A percentile compares a stretch with the other conserved stretches of the same genome.
Conservation (phyloP, 1,140 invertebrate species). For the silkworm (Bombyx mori) region ASM3026992v2 NC_085126.1:9984001-9984500, state of each 20-base stretch:
- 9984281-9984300: neutral
- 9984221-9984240: neutral
- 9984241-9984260: neutral
- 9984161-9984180: neutral
- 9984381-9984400: neutral
- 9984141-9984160: neutral
- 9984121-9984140: neutral
- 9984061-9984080: constrained; percentile 4
- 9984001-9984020: neutral
- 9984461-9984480: constrained; percentile 1
- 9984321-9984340: neutral
- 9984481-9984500: neutral
- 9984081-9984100: constrained; percentile 3
- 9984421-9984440: constrained; percentile 1
- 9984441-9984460: constrained; percentile 3
- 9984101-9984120: neutral
- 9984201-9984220: neutral
- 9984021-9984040: neutral
- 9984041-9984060: constrained; percentile 3
- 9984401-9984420: constrained; percentile 3
- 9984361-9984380: neutral
- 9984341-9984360: neutral
- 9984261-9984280: neutral
- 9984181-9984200: constrained; percentile 3
- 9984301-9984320: neutral